A percentile compares a stretch with the other conserved stretches of the same genome.
Conservation (phyloP, 2,888 invertebrate species). For the Erebia ligea region DNA sequence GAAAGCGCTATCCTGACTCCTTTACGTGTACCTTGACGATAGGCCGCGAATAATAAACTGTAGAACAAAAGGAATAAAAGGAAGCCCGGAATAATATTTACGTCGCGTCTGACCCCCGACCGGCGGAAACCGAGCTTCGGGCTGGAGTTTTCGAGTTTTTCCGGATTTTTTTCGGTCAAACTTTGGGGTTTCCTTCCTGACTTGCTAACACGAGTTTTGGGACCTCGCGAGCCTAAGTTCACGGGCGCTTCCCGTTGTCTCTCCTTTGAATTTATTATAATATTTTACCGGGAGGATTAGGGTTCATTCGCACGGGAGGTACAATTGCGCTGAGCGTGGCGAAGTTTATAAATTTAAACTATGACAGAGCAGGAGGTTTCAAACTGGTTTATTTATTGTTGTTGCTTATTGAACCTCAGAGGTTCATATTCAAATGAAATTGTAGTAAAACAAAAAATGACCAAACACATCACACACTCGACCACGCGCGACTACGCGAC, state of each 20-base stretch:
- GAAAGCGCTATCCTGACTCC: neutral
- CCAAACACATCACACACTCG: too few relatives aligned
- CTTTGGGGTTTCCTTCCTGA: slow-evolving; percentile 72
- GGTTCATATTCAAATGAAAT: too few relatives aligned
- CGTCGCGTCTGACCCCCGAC: slow-evolving; percentile 60
- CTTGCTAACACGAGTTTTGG: slow-evolving; percentile 68
- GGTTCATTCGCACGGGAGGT: slow-evolving; percentile 9
- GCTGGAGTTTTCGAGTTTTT: slow-evolving; percentile 71
- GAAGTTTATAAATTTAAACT: too few relatives aligned
- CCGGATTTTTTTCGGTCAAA: slow-evolving; percentile 58
- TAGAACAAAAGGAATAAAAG: slow-evolving; percentile 77
- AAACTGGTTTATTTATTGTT: too few relatives aligned
- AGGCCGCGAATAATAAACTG: slow-evolving; percentile 68
- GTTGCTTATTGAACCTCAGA: too few relatives aligned
- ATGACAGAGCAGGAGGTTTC: too few relatives aligned
- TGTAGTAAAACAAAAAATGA: too few relatives aligned
- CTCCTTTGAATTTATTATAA: slow-evolving; percentile 70
- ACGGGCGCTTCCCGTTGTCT: slow-evolving; percentile 62
- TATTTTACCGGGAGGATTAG: slow-evolving; percentile 62
- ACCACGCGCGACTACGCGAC: too few relatives aligned
- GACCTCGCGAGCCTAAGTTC: slow-evolving; percentile 62
- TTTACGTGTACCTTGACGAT: neutral
- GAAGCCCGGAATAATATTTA: slow-evolving; percentile 76
- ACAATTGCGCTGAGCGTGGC: neutral
- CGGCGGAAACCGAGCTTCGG: slow-evolving; percentile 70